These are phyloP conservation scores for Xestia xanthographa DNA, from an alignment of 2,888 invertebrate species.

Conservation along the genomic window DNA sequence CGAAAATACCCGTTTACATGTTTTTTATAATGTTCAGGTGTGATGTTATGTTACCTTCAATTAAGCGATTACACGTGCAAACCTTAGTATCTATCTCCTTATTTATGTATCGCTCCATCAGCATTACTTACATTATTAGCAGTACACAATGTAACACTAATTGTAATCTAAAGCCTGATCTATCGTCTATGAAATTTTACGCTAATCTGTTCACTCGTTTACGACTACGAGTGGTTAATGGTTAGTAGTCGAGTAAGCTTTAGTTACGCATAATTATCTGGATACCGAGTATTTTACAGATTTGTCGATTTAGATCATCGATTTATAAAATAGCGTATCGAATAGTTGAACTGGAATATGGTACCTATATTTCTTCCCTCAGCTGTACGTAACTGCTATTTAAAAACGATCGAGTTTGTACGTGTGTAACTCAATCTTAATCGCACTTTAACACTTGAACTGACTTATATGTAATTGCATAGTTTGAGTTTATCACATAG, in stretches of 20 bases:
- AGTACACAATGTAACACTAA: slow-evolving; percentile 56
- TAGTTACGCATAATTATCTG: slow-evolving; percentile 58
- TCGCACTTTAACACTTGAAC: fast-evolving
- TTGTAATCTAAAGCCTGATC: slow-evolving; percentile 60
- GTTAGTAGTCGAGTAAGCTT: slow-evolving; percentile 43
- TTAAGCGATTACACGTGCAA: not conserved
- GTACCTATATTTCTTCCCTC: not conserved
- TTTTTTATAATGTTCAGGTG: no score
- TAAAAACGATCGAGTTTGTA: not conserved
- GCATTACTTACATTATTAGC: slow-evolving; percentile 51
- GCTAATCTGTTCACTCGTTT: slow-evolving; percentile 62
- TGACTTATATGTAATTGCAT: not conserved
- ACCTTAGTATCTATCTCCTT: slow-evolving; percentile 30
- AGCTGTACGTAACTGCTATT: not conserved
- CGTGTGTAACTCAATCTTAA: not conserved
- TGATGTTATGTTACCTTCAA: not conserved
- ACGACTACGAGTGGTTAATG: slow-evolving; percentile 42
- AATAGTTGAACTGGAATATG: slow-evolving; percentile 8
- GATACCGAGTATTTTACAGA: slow-evolving; percentile 44
- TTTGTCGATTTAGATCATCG: slow-evolving; percentile 38
- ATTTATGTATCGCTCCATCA: slow-evolving; percentile 54
- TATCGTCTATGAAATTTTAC: slow-evolving; percentile 64
- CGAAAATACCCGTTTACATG: no score
- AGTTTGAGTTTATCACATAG: not conserved
- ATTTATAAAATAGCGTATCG: slow-evolving; percentile 16